Evolutionary conservation across 1,140 invertebrate species (phyloP).

Genomic region (Pogonomyrmex californicus): DNA sequence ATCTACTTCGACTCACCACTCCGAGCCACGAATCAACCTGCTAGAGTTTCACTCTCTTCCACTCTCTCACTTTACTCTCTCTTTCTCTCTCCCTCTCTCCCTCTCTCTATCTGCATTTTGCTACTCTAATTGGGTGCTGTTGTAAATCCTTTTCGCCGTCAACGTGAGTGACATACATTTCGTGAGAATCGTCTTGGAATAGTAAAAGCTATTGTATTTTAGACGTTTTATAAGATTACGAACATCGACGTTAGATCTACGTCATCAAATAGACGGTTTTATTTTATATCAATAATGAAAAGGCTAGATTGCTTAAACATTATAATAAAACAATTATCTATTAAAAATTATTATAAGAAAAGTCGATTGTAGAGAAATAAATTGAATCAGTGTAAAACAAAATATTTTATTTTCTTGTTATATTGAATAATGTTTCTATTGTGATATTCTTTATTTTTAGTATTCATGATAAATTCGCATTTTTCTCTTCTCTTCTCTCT

Average conservation of each 20-base stretch:
- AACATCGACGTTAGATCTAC: not conserved
- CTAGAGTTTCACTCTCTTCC: conserved; percentile 50
- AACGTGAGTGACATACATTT: conserved; percentile 49
- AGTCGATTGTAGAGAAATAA: not conserved
- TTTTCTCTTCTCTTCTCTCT: not conserved
- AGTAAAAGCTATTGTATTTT: conserved; percentile 9
- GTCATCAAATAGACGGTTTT: not conserved
- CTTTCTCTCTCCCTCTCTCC: not conserved
- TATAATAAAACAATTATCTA: not conserved
- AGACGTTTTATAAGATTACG: not conserved
- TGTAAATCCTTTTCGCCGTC: conserved; percentile 38
- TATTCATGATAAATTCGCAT: not conserved
- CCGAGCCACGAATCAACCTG: conserved; percentile 70
- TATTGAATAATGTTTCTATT: not conserved
- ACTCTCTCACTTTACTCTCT: not conserved
- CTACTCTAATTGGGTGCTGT: conserved; percentile 69
- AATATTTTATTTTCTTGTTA: not conserved
- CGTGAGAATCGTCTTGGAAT: conserved; percentile 10
- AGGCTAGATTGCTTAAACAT: not conserved
- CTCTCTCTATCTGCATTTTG: conserved; percentile 30
- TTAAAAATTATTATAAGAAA: conserved; percentile 9
- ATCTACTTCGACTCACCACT: conserved; percentile 74
- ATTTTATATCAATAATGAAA: not conserved
- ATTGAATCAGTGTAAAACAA: not conserved
- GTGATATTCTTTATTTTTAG: not conserved